These are phyloP conservation scores for Oreochromis spilurus DNA, from an alignment of 2,113 vertebrate species.

Conservation along the genomic window DNA sequence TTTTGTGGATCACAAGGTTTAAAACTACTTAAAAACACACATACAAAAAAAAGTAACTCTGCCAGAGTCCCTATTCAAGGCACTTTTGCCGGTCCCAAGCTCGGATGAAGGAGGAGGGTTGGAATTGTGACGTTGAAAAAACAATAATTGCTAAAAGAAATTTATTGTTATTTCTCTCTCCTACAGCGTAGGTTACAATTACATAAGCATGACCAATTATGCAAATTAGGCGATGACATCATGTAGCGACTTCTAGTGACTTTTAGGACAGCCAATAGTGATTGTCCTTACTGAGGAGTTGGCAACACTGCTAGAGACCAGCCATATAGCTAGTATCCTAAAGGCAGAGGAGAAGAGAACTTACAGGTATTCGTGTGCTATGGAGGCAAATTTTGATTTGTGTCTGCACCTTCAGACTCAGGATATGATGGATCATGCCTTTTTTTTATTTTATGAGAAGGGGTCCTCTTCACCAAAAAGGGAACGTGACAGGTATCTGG, in stretches of 20 bases:
- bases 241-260: not conserved
- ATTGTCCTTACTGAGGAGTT: not conserved
- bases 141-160: not conserved
- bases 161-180: not conserved
- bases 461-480: not conserved
- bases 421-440: not conserved
- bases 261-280: not conserved
- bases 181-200: not conserved
- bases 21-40: not conserved
- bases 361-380: too few relatives aligned
- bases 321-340: too few relatives aligned
- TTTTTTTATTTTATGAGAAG: not conserved
- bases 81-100: not conserved
- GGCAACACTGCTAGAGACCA: too few relatives aligned
- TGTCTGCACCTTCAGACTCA: not conserved
- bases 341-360: too few relatives aligned
- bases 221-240: not conserved
- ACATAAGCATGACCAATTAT: not conserved
- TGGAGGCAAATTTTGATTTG: not conserved
- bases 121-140: not conserved
- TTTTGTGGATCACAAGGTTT: not conserved
- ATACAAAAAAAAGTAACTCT: not conserved
- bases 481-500: not conserved
- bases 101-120: not conserved
- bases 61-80: not conserved